Evolutionary conservation across 2,113 vertebrate species (phyloP).

Genomic region (Rhadina sibilatrix): DNA sequence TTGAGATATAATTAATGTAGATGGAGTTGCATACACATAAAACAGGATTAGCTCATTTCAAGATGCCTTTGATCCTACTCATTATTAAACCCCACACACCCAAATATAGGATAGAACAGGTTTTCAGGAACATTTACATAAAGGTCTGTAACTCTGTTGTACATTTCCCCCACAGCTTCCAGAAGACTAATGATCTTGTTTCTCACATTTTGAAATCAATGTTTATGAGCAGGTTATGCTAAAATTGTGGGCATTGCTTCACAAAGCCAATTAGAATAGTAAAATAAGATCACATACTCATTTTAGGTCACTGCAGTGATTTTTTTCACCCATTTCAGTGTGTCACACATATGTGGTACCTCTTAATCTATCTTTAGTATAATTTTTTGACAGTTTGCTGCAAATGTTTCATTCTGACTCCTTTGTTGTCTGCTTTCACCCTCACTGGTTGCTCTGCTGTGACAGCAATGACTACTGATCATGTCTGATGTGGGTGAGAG

Average conservation of each 20-base stretch:
- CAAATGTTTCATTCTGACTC: neutral
- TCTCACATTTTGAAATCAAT: neutral
- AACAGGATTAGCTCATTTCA: constrained; percentile 42
- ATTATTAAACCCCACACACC: constrained; percentile 28
- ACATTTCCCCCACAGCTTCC: neutral
- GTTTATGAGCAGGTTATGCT: neutral
- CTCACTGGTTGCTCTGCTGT: neutral
- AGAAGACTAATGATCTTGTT: neutral
- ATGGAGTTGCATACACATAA: constrained; percentile 29
- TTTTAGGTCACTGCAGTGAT: neutral
- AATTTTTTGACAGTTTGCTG: neutral
- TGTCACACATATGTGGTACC: neutral
- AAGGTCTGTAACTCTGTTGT: neutral
- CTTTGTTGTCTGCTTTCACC: neutral
- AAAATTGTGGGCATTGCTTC: neutral
- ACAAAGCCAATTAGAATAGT: neutral
- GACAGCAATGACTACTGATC: neutral
- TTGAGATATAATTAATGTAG: constrained; percentile 56
- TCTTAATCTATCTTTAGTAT: constrained; percentile 27
- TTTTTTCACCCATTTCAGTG: neutral
- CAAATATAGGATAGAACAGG: neutral
- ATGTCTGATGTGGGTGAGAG: neutral
- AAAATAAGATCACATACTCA: neutral
- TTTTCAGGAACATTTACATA: constrained; percentile 6
- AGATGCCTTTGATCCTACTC: constrained; percentile 55